A percentile compares a stretch with the other conserved stretches of the same genome.
These are phyloP conservation scores for Agelas oroides DNA, from an alignment of 37 sponge, comb jelly and placozoan genomes.

Conservation along the genomic window DNA sequence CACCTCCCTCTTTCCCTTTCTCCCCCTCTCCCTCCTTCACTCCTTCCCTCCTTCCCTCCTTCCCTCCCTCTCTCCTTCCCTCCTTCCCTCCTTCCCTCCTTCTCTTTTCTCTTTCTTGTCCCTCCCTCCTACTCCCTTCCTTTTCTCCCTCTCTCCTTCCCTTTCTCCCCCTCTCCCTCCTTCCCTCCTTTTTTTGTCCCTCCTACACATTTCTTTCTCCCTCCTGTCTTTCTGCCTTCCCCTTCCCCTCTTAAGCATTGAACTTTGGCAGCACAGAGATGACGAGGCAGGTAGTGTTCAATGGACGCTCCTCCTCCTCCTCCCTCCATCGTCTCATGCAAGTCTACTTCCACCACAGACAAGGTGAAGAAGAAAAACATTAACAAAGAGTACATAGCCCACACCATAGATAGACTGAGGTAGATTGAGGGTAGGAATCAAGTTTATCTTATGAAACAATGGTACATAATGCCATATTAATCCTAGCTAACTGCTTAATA, in stretches of 20 bases:
- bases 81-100: conserved; percentile 1
- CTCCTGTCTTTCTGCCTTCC: too few species aligned
- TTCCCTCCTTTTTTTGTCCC: not conserved
- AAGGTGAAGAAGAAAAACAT: conserved; percentile 50
- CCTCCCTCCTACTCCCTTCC: conserved; percentile 20
- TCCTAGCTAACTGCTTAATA: too few species aligned
- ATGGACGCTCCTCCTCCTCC: conserved; percentile 35
- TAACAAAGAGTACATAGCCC: not conserved
- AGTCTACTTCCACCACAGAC: conserved; percentile 81
- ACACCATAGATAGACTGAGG: too few species aligned
- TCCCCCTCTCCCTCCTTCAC: not conserved
- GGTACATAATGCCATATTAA: too few species aligned
- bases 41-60: too few species aligned
- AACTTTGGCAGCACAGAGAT: conserved; percentile 54
- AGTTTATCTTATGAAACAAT: too few species aligned
- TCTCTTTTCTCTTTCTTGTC: not conserved
- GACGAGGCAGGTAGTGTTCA: conserved; percentile 54
- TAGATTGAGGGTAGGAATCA: too few species aligned
- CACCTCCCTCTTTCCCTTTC: not conserved
- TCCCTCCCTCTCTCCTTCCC: conserved; percentile 13
- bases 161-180: not conserved
- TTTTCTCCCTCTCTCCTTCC: too few species aligned
- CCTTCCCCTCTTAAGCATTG: conserved; percentile 35
- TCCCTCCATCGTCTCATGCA: conserved; percentile 72
- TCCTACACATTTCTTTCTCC: not conserved